Conservation (phyloP, 2,113 vertebrate genomes). For the Leucopsar rothschildi region DNA sequence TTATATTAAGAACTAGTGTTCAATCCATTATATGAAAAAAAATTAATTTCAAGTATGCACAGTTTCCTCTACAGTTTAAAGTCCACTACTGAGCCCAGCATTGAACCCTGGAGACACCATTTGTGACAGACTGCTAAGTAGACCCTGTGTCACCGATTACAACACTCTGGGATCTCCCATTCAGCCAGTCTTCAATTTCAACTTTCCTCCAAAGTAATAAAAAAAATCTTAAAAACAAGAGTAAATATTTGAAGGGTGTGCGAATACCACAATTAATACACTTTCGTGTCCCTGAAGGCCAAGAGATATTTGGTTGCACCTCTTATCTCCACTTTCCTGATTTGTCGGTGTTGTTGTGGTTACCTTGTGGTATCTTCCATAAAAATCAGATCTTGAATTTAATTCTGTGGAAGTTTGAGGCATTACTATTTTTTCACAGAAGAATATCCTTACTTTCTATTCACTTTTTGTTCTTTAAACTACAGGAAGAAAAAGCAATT, state of each 20-base stretch:
- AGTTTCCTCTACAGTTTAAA: neutral
- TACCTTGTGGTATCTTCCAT: neutral
- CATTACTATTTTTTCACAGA: neutral
- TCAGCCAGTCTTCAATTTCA: neutral
- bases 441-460: neutral
- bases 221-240: neutral
- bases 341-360: neutral
- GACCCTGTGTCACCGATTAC: too few species aligned
- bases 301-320: neutral
- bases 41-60: neutral
- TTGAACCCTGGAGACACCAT: neutral
- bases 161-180: neutral
- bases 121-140: neutral
- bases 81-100: neutral
- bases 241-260: neutral
- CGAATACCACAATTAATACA: neutral
- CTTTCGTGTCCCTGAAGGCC: neutral
- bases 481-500: neutral
- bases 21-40: fast-evolving
- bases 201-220: neutral
- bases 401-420: neutral
- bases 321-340: neutral
- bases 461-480: neutral
- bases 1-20: neutral
- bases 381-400: neutral